A percentile compares a stretch with the other conserved stretches of the same genome.
phyloP scores from a whole-genome alignment of 2,113 vertebrate genomes.

The Lota lota region DNA sequence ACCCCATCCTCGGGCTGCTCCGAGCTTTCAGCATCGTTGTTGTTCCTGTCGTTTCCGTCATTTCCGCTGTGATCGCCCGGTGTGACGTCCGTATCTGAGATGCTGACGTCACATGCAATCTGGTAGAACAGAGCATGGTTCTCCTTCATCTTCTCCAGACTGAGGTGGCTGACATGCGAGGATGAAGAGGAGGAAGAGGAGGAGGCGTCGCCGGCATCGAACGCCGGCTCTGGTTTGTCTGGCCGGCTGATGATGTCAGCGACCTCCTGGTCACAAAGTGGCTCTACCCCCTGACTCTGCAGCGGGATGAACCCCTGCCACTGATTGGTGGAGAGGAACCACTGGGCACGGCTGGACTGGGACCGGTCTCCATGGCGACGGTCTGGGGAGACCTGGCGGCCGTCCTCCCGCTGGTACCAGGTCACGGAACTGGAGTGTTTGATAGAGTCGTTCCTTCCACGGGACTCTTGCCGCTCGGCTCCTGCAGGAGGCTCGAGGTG shows the following conservation, averaged over 20 bases:
- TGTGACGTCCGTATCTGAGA: conserved; percentile 67
- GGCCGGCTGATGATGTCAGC: conserved; percentile 25
- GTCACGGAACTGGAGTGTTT: conserved; percentile 52
- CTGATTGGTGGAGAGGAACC: conserved; percentile 72
- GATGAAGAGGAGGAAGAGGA: too few species aligned
- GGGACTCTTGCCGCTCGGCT: conserved; percentile 12
- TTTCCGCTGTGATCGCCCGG: conserved; percentile 41
- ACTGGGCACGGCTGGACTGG: conserved; percentile 49
- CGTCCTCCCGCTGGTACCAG: conserved; percentile 37
- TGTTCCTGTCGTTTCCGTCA: conserved; percentile 3
- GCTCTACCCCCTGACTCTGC: conserved; percentile 38
- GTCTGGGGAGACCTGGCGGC: background rate
- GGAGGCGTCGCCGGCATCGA: background rate
- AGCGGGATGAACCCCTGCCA: conserved; percentile 64
- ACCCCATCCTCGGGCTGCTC: background rate
- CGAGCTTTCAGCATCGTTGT: background rate
- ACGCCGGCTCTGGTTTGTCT: background rate
- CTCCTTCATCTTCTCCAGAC: conserved; percentile 64
- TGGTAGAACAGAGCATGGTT: conserved; percentile 68
- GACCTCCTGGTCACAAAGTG: conserved; percentile 25
- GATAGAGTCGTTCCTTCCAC: conserved; percentile 31
- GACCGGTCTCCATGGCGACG: background rate
- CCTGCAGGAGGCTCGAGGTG: too few species aligned
- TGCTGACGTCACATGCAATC: conserved; percentile 67
- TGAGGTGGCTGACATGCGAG: conserved; percentile 12